Percentiles rank a stretch among this genome's conserved stretches.
Evolutionary conservation across 2,797 vertebrate genomes (phyloP).

Genomic region (Acipenser ruthenus): DNA sequence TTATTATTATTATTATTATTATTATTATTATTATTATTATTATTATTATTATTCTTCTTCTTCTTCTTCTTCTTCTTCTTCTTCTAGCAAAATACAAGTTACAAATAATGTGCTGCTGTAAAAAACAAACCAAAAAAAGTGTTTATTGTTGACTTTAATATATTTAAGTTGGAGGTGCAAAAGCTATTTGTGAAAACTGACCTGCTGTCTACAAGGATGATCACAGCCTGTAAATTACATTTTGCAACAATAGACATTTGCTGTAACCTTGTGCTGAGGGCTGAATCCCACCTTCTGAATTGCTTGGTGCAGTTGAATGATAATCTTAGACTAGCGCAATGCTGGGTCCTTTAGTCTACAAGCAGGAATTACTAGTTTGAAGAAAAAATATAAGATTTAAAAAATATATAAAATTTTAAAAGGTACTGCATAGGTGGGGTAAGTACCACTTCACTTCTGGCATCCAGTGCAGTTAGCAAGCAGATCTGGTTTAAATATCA

Average conservation of each 20-base stretch:
- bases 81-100: background rate
- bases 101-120: background rate
- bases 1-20: slow-evolving; percentile 10
- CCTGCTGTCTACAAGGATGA: slow-evolving; percentile 24
- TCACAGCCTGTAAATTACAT: slow-evolving; percentile 18
- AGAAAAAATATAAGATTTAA: background rate
- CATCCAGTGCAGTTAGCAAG: slow-evolving; percentile 14
- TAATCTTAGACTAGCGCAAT: slow-evolving; percentile 16
- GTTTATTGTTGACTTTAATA: background rate
- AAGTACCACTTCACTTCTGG: slow-evolving; percentile 3
- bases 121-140: too few species aligned
- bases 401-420: background rate
- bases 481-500: background rate
- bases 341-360: slow-evolving; percentile 14
- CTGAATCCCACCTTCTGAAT: slow-evolving; percentile 29
- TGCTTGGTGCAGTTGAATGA: slow-evolving; percentile 18
- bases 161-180: slow-evolving; percentile 32
- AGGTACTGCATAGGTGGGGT: slow-evolving; percentile 13
- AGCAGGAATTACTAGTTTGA: background rate
- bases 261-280: slow-evolving; percentile 32
- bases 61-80: too few species aligned
- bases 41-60: background rate
- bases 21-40: slow-evolving; percentile 1
- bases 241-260: slow-evolving; percentile 16
- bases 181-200: slow-evolving; percentile 23